phyloP scores from a whole-genome alignment of 2,797 vertebrate genomes.

The Sebastiscus tertius region DNA sequence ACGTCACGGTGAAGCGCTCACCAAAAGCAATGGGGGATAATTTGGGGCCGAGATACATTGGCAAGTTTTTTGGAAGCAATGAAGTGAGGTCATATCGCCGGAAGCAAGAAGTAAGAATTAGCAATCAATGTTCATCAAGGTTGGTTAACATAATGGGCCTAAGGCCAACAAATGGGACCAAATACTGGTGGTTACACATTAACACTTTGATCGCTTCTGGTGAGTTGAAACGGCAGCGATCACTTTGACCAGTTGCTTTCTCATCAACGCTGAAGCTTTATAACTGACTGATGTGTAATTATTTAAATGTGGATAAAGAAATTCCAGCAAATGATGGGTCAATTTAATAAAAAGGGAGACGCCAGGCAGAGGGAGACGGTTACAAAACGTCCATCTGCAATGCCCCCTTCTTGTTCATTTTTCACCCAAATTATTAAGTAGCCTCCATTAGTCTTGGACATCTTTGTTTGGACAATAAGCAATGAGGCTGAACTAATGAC shows the following conservation, averaged over 20 bases:
- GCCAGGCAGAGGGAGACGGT: background rate
- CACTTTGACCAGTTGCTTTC: conserved; percentile 2
- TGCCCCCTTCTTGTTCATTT: conserved; percentile 30
- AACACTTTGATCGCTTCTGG: background rate
- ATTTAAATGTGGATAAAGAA: conserved; percentile 14
- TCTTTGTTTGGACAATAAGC: conserved; percentile 81
- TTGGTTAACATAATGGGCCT: conserved; percentile 68
- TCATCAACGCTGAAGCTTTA: background rate
- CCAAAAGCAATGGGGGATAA: conserved; percentile 73
- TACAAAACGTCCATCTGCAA: conserved; percentile 8
- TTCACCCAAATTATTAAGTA: conserved; percentile 78
- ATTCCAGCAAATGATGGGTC: conserved; percentile 5
- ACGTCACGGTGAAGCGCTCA: conserved; percentile 71
- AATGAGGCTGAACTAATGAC: conserved; percentile 78
- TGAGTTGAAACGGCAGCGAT: background rate
- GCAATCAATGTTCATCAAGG: conserved; percentile 76
- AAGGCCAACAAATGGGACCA: conserved; percentile 61
- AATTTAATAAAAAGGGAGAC: background rate
- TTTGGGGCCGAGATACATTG: conserved; percentile 71
- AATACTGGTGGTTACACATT: conserved; percentile 25
- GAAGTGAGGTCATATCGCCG: conserved; percentile 71
- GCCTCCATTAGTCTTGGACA: conserved; percentile 66
- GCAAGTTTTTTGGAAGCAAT: conserved; percentile 67
- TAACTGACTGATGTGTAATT: background rate
- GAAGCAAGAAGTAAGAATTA: conserved; percentile 75